These are phyloP conservation scores for Riptortus pedestris DNA, from an alignment of 1,140 invertebrate genomes.

Conservation along the genomic window DNA sequence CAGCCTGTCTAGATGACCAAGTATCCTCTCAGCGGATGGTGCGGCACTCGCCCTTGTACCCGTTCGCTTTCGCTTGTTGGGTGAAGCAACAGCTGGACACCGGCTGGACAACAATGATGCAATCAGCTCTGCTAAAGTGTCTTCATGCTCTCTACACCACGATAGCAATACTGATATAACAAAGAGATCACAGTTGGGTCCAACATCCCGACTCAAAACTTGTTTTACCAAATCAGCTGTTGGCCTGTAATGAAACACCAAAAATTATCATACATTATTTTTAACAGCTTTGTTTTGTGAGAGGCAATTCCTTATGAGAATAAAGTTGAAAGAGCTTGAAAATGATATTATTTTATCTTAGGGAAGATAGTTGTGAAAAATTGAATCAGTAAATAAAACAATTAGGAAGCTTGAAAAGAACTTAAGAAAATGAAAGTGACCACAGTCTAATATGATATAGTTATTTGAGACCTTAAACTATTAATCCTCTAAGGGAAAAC, in stretches of 20 bases:
- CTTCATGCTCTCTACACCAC: conserved; percentile 85
- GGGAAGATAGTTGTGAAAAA: too few relatives aligned
- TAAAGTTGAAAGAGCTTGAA: too few relatives aligned
- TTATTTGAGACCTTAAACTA: too few relatives aligned
- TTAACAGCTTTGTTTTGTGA: too few relatives aligned
- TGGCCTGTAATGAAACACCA: conserved; percentile 61
- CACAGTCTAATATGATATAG: too few relatives aligned
- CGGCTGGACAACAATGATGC: conserved; percentile 62
- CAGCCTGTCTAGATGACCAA: conserved; percentile 85
- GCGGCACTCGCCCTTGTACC: conserved; percentile 37
- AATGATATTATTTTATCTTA: too few relatives aligned
- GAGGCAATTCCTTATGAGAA: too few relatives aligned
- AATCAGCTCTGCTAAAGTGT: conserved; percentile 76
- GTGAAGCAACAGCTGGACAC: conserved; percentile 66
- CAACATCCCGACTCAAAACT: conserved; percentile 66
- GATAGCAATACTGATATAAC: conserved; percentile 80
- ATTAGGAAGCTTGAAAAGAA: too few relatives aligned
- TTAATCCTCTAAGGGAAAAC: too few relatives aligned
- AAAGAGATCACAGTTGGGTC: conserved; percentile 60
- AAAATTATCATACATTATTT: too few relatives aligned
- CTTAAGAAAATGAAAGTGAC: too few relatives aligned
- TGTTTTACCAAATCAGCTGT: conserved; percentile 74
- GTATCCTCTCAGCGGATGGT: conserved; percentile 66
- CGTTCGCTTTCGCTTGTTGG: conserved; percentile 77
- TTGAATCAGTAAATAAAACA: too few relatives aligned